Evolutionary conservation across 30 jellyfish, hydroid and myxozoan species (phyloP).

Genomic region (Turritopsis rubra): DNA sequence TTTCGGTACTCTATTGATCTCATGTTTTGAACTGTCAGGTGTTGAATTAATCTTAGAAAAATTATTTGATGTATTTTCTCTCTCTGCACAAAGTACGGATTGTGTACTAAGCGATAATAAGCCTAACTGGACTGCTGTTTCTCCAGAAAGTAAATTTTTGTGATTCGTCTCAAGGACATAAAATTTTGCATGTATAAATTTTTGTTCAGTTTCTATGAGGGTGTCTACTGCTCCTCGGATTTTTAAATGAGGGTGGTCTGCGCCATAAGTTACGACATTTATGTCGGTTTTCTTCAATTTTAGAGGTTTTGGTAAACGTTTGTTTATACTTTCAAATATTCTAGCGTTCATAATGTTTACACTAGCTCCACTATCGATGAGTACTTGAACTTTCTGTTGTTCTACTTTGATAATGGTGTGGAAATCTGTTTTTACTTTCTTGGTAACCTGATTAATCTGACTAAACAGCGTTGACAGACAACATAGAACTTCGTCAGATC

Average conservation of each 20-base stretch:
- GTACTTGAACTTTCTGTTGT: conserved; percentile 10
- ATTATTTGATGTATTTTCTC: too few relatives aligned
- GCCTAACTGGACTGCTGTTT: conserved; percentile 5
- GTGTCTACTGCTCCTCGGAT: background rate
- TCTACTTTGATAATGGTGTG: background rate
- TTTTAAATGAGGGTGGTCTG: background rate
- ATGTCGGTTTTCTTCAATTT: background rate
- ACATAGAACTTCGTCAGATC: background rate
- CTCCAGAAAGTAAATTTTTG: background rate
- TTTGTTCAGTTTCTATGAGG: background rate
- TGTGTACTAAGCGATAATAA: background rate
- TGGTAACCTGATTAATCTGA: background rate
- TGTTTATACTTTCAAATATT: background rate
- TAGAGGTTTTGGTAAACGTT: background rate
- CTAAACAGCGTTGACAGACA: conserved; percentile 1
- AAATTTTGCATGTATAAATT: background rate
- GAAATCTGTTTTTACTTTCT: background rate
- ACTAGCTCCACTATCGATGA: conserved; percentile 11
- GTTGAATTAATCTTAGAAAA: too few relatives aligned
- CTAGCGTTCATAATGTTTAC: conserved; percentile 1
- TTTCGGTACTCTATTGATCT: too few relatives aligned
- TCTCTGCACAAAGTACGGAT: background rate
- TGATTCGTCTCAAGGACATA: conserved; percentile 9
- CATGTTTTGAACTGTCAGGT: too few relatives aligned
- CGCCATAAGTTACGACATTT: background rate